Evolutionary conservation across 2,797 vertebrate genomes (phyloP), one percentile per base, ranked within the genome.

Genomic region (Lepilemur ruficaudatus): DNA sequence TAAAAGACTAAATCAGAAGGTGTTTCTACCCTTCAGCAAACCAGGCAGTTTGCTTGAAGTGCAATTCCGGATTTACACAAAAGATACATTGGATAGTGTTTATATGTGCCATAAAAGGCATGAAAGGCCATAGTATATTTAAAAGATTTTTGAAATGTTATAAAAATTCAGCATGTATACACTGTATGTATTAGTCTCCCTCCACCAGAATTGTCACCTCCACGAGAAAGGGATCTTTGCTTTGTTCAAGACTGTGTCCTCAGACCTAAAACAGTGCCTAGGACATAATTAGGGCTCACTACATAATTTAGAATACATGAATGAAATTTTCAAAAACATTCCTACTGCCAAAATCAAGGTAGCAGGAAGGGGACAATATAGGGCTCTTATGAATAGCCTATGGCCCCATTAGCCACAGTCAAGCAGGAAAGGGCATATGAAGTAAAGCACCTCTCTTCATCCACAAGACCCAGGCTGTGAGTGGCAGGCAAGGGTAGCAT

Each of bases 1-100:
- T 73, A 84, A 97, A 97, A 97, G 95, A 88, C 80, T 69, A 35
- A 91, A 88, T 41, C 7, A 6, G 80, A 95, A 97, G 57, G 73
- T 95, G 32, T 95, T 94, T 86, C 84, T 13, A 30, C 88, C 88
- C 89, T 94, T 87, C 65, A 93, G 61, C 46, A 9, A 55, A 48
- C 41, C 91, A 75, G 50, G 61, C 78, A 69, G 50, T 85, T 95
- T 90, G 63, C 52, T 97, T 79, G 78, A 92, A 87, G 41, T 73
- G n/a, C 35, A 93, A 87, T 43, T 67, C 72, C 81, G 78, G 70
- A 81, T 86, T 67, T 63, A 75, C 57, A 89, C 67, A 52, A 75
- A 91, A 89, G 46, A 55, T 57, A 92, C 50, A 59, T 55, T 75
- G 81, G 67, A 50, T 9, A 25, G 73, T 78, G 82, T 89, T 63